Evolutionary conservation across 92 coral and sea anemone species (phyloP), one percentile per base, ranked within the genome.

Genomic region (Epizoanthus stellaris): DNA sequence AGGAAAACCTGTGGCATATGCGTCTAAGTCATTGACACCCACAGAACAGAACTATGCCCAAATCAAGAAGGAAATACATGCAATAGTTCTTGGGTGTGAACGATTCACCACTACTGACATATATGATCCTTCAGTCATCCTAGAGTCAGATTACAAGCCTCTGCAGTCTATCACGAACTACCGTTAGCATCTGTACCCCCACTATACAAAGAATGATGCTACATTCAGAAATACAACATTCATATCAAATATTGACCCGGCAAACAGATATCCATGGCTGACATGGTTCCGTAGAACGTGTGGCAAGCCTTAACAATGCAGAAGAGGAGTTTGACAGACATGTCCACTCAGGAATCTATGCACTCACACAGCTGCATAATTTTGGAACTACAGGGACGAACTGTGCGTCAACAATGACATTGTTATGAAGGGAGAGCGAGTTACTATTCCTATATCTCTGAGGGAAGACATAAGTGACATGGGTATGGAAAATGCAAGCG

Each of bases 191-290:
- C 88, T 1, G 84, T 77, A 36, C 88, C 84, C 14, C 69, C 84
- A 6, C 6, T 71, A n/a, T 76, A 5, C 88, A 85, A 67, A 67
- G 84, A 53, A 85, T 76, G 83, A 75, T 85, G 83, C 19, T 85
- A 14, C 70, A 73, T 67, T 52, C 84, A 85, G 60, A 75, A 76
- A 17, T 67, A 75, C 47, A 40, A 76, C 16, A 15, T 76, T 53
- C 25, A 16, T n/a, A 58, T 76, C 21, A 67, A 14, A 13, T 60
- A 85, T 42, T 12, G 80, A 15, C 84, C 84, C 0, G 88, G 79
- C 16, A 76, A 76, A 4, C 49, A 85, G 6, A 53, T 76, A 1
- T 70, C 84, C 17, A 77, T 76, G 16, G 70, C 79, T 0, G 83
- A 85, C 76, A 54, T 70, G 19, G 56, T 85, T 76, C 77, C 3